Evolutionary conservation across 2,113 vertebrate species (phyloP), one percentile per base, ranked within the genome.

Genomic region (Gila orcuttii): DNA sequence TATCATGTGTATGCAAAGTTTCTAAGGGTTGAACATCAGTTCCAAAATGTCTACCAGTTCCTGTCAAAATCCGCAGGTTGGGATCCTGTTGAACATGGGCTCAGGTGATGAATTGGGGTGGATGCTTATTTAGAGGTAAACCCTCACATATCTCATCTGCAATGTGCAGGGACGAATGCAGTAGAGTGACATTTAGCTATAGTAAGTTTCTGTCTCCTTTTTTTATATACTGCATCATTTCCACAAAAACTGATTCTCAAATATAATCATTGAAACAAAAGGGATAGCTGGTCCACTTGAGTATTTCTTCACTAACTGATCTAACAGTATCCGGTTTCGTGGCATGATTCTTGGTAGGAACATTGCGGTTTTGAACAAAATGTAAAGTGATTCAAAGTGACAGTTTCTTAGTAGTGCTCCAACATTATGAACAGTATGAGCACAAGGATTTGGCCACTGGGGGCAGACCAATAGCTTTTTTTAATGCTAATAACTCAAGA

Each of bases 181-280:
- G 90, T 92, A 90, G 92, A 90, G 68, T 91, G 88, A 92, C 91
- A 90, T 92, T 92, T 94, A 93, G 90, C 88, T 90, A 91, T 93
- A 93, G 92, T 93, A 87, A 85, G 89, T 92, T 82, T 86, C 88
- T 92, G 90, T 91, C 78, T 92, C 87, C 82, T 87, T 93, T 93
- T 93, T 95, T 93, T 95, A 95, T 95, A 95, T 94, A 90, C 92
- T 94, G 93, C 93, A 86, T 87, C 85, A 87, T 90, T 91, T 90
- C 82, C 92, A 93, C 74, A 94, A 93, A 71, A 93, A 94, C 92
- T 91, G 91, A 93, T 94, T 92, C 93, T 95, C 86, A 96, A 96
- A 94, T 95, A 95, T 95, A 96, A 94, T 91, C 90, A 91, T 91
- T 89, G 91, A 93, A 94, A 91, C 88, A 90, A 93, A 86, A 90